A percentile compares a stretch with the other conserved stretches of the same genome.
Evolutionary conservation across 2,113 vertebrate genomes (phyloP).

Genomic region (Bagarius yarrelli): DNA sequence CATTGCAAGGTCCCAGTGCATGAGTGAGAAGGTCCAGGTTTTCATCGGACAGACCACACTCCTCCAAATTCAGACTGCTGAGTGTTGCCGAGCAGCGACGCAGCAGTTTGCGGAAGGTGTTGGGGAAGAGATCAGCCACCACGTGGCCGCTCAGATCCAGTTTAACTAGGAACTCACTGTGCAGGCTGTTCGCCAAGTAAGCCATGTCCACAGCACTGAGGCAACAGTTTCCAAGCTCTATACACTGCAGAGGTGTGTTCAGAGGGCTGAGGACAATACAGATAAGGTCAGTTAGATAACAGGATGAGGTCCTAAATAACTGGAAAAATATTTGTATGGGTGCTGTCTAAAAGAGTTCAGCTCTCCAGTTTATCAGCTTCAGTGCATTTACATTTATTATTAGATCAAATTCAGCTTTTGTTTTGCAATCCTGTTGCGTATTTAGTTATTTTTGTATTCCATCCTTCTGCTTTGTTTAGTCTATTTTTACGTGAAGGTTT

Average conservation of each 20-base stretch:
- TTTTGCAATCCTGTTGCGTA: background rate
- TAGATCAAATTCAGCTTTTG: background rate
- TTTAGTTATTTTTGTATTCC: background rate
- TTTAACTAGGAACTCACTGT: conserved; percentile 76
- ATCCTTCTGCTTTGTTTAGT: background rate
- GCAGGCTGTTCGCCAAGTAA: conserved; percentile 85
- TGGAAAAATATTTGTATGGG: background rate
- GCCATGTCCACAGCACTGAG: conserved; percentile 84
- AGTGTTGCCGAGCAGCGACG: conserved; percentile 75
- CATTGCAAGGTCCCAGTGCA: conserved; percentile 74
- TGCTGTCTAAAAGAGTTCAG: background rate
- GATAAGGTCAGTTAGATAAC: background rate
- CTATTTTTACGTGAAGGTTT: conserved; percentile 14
- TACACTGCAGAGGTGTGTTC: conserved; percentile 76
- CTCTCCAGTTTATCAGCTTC: background rate
- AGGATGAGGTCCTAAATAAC: background rate
- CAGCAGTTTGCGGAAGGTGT: conserved; percentile 82
- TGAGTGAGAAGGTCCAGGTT: conserved; percentile 72
- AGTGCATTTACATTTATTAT: background rate
- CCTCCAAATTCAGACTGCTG: conserved; percentile 78
- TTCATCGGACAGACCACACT: conserved; percentile 81
- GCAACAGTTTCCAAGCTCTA: conserved; percentile 87
- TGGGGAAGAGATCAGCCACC: conserved; percentile 74
- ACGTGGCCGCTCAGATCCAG: conserved; percentile 89
- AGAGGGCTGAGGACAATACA: conserved; percentile 75